phyloP scores from a whole-genome alignment of 2,888 invertebrate genomes.

The Gandaritis pyraliata region DNA sequence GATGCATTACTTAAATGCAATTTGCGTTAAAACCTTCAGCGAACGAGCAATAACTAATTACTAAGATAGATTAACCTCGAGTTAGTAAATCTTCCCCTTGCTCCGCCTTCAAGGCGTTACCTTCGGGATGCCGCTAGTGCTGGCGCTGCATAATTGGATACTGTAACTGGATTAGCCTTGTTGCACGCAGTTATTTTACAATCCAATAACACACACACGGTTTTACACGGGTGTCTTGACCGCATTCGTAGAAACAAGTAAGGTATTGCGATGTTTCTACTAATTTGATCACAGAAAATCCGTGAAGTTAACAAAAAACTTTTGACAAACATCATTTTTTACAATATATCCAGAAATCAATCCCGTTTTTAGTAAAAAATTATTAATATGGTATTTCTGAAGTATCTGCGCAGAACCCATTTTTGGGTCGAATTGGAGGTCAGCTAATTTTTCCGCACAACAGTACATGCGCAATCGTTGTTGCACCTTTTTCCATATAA shows the following conservation, averaged over 20 bases:
- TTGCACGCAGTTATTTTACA: constrained; percentile 59
- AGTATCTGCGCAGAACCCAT: no score
- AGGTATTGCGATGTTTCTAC: neutral
- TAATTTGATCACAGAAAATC: no score
- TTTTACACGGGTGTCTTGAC: constrained; percentile 20
- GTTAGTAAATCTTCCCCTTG: constrained; percentile 38
- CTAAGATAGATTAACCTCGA: constrained; percentile 32
- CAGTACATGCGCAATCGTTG: no score
- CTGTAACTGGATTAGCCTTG: constrained; percentile 64
- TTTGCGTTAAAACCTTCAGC: constrained; percentile 21
- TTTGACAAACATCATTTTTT: no score
- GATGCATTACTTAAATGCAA: constrained; percentile 14
- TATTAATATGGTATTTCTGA: no score
- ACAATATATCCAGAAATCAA: no score
- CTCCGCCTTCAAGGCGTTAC: constrained; percentile 58
- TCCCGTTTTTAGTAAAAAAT: no score
- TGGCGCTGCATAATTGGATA: constrained; percentile 68
- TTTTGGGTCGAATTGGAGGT: no score
- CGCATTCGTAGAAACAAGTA: constrained; percentile 20
- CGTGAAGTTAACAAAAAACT: no score
- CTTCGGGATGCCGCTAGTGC: constrained; percentile 42
- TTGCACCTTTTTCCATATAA: no score
- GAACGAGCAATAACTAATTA: constrained; percentile 14
- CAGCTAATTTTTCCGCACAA: no score
- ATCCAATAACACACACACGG: constrained; percentile 65